Percentiles rank a stretch among this genome's conserved stretches.
Conservation (phyloP, 2,113 vertebrate species). For the Alexandromys fortis region DNA sequence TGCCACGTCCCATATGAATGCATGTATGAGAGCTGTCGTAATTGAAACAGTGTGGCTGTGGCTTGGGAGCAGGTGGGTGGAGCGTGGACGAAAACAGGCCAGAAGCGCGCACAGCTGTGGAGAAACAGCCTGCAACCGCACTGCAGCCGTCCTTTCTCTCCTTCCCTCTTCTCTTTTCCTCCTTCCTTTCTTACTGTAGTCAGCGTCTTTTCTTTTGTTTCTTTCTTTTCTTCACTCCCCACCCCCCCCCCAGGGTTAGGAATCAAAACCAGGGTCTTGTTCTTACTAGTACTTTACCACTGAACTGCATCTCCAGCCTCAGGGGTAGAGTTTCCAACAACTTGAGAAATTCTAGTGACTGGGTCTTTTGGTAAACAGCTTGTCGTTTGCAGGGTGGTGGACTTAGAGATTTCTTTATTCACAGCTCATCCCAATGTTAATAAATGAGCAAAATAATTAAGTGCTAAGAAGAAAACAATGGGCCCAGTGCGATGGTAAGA, state of each 20-base stretch:
- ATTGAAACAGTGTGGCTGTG: conserved; percentile 49
- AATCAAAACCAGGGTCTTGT: background rate
- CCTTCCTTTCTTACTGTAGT: background rate
- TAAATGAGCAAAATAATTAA: background rate
- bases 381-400: background rate
- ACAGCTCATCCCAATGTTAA: background rate
- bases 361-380: background rate
- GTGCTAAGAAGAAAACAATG: background rate
- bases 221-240: too few relatives aligned
- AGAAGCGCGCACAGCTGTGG: background rate
- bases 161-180: background rate
- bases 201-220: background rate
- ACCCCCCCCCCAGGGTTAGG: background rate
- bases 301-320: background rate
- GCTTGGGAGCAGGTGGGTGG: background rate
- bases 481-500: background rate
- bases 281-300: background rate
- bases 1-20: background rate
- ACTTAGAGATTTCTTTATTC: background rate
- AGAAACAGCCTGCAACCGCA: background rate
- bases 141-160: background rate
- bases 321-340: background rate
- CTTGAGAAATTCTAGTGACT: background rate
- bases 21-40: background rate
- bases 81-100: background rate